Percentiles rank a stretch among this genome's conserved stretches.
Conservation (phyloP, 2,797 vertebrate genomes). For the Pipistrellus pygmaeus region DNA sequence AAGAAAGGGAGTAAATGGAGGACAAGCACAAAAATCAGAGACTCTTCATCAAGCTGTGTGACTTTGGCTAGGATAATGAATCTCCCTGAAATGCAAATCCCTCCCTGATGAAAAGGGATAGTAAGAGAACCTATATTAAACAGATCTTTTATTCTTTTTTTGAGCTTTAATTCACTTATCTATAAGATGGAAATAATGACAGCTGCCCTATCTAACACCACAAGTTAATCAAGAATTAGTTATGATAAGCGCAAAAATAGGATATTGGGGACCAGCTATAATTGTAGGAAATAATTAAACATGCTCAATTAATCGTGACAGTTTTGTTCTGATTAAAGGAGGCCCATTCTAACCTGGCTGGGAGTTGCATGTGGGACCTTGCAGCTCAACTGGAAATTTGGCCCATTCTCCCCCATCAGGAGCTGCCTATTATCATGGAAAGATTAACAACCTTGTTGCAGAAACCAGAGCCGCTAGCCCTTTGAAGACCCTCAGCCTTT, state of each 20-base stretch:
- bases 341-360: no score
- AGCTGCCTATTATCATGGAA: no score
- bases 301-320: no score
- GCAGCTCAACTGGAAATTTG: no score
- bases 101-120: neutral
- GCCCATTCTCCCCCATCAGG: no score
- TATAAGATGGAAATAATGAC: neutral
- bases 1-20: neutral
- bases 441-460: no score
- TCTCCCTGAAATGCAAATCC: neutral
- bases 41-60: neutral
- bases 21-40: neutral
- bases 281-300: no score
- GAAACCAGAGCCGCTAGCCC: no score
- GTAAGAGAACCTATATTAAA: neutral
- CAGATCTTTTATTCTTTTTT: neutral
- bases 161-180: neutral
- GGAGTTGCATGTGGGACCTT: no score
- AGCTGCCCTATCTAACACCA: neutral
- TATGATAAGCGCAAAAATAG: neutral
- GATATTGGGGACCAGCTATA: no score
- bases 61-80: neutral
- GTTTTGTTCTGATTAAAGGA: no score
- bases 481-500: no score
- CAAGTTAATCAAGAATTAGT: slow-evolving; percentile 28